Evolutionary conservation across 2,797 vertebrate species (phyloP), one percentile per base, ranked within the genome.

Genomic region (Cryptoprocta ferox): DNA sequence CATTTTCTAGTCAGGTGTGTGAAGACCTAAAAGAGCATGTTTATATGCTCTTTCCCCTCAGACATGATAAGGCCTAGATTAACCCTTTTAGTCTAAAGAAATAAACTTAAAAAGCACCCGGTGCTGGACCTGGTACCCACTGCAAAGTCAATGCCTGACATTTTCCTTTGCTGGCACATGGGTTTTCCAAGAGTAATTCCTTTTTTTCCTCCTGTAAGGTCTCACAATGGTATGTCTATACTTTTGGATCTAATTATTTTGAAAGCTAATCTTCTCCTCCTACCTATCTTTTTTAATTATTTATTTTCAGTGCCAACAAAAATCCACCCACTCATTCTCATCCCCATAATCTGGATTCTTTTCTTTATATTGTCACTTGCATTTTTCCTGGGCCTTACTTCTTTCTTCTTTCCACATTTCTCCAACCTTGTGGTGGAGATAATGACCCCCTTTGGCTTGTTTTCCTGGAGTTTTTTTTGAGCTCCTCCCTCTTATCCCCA

Each of bases 1-100:
- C 75, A 95, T 76, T 96, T 96, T 83, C 80, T 84, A 95, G 48
- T 84, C 71, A 95, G 66, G 86, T 85, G 42, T 81, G 26, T 93
- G 87, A 90, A 81, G 80, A 89, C 61, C n/a, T 73, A 37, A 93
- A 92, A 91, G 63, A 79, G 28, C 7, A 16, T 66, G 28, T 92
- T 91, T 96, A 71, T 91, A 14, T 88, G 50, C 93, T 89, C 91
- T 70, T 71, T 71, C 56, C 56, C 56, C 26, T 86, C 48, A 37
- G n/a, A 59, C 71, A 61, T 87, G 50, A 73, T 92, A 75, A 53
- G 42, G 59, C 65, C 63, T 21, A 94, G 78, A 93, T 88, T 78
- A 95, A 88, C 66, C 84, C 79, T 92, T 75, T 70, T 45, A 86
- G 59, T 75, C 42, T 92, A 39, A 95, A 82, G 91, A 95, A 94